Base-by-base conservation (phyloP, 2,113 vertebrate genomes). In the Chinchilla lanigera region DNA sequence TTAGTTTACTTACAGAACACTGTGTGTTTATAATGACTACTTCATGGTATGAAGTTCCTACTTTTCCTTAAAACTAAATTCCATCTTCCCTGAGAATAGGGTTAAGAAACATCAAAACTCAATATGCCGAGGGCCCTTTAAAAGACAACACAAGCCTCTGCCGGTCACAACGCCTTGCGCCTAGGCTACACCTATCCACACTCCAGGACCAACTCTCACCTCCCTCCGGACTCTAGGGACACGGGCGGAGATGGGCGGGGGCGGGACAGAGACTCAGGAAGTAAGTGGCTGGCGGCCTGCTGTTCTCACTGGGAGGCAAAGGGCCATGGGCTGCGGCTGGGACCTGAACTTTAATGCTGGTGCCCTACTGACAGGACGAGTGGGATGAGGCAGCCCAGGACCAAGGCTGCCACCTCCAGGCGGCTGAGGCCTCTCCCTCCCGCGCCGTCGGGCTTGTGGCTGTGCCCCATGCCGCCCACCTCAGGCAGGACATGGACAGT, bases 401-500 rank as follows among this genome's bases (percentile, higher is more conserved):
- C 99, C 97, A 99, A 99, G 54, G 99, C 99, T 47, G 98, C 98
- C 97, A 99, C 99, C 98, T 99, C 99, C 98, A 99, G 98, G 95
- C 99, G 99, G 98, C 99, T 99, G 97, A 99, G 99, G 99, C 99
- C 99, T 98, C 99, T 99, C 38, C 99, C 99, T 97, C 98, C 99
- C 0, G 98, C 30, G 0, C 99, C 47, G 35, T 99, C 98, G 0
- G 98, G 95, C 96, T 97, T 99, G 98, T 99, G 99, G 98, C 99
- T 99, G 98, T 99, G 99, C 86, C 99, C 99, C 22, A 98, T 99
- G 58, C 99, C 99, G 22, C 99, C 99, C 73, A 99, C 99, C 98
- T 99, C 99, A 0, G 99, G 99, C 56, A 99, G 99, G 94, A 99
- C 99, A 2, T 99, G 99, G 56, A 99, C 99, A 14, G 99, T 99